These are phyloP conservation scores for Carabus problematicus DNA, from an alignment of 2,888 invertebrate species.

Conservation along the genomic window DNA sequence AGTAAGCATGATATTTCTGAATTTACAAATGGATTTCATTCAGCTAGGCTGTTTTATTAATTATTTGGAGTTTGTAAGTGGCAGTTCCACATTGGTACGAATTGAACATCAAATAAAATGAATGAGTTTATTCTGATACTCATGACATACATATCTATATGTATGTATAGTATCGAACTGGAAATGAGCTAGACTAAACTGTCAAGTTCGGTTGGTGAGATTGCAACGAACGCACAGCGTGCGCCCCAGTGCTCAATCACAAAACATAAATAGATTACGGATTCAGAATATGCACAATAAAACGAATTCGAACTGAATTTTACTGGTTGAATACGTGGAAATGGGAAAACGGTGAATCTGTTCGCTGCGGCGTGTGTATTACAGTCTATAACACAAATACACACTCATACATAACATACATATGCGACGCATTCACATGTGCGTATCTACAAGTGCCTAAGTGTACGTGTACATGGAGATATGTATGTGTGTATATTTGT, in stretches of 20 bases:
- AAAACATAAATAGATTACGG: slow-evolving; percentile 33
- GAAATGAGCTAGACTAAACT: slow-evolving; percentile 22
- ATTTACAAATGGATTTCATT: too few species aligned
- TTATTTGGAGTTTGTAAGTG: too few species aligned
- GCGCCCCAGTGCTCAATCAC: slow-evolving; percentile 18
- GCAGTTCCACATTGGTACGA: too few species aligned
- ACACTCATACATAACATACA: not conserved
- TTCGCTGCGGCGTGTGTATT: not conserved
- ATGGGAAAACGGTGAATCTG: slow-evolving; percentile 24
- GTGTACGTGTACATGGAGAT: too few species aligned
- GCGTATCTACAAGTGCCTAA: not conserved
- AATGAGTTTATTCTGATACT: too few species aligned
- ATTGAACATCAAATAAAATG: too few species aligned
- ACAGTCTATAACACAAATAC: not conserved
- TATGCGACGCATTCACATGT: not conserved
- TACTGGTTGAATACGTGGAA: slow-evolving; percentile 28
- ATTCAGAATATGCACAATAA: slow-evolving; percentile 34
- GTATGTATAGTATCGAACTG: not conserved
- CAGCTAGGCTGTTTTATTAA: too few species aligned
- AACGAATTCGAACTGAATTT: slow-evolving; percentile 25
- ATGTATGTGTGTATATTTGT: not conserved
- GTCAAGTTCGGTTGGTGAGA: slow-evolving; percentile 9
- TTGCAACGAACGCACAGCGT: not conserved
- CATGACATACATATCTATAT: too few species aligned
- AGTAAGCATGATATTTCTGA: too few species aligned